phyloP scores from a whole-genome alignment of 2,888 invertebrate genomes.

The Bellardia bayeri region DNA sequence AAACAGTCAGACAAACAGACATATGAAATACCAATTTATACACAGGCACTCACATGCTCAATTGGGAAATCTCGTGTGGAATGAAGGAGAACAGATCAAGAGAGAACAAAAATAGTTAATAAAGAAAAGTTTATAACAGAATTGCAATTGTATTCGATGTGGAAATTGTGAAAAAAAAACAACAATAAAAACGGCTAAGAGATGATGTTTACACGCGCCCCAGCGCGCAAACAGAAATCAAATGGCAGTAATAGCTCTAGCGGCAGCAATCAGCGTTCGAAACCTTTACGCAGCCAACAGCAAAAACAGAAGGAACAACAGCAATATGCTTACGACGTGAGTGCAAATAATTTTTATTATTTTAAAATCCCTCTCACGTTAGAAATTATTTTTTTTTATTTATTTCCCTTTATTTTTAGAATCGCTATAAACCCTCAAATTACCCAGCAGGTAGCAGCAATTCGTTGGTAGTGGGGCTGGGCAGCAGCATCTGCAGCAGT shows the following conservation, averaged over 20 bases:
- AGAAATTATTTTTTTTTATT: neutral
- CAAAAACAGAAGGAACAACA: constrained; percentile 73
- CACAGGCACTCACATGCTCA: neutral
- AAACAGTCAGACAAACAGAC: constrained; percentile 12
- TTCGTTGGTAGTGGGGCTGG: constrained; percentile 75
- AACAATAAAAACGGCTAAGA: constrained; percentile 73
- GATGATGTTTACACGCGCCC: constrained; percentile 90
- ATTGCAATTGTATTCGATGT: constrained; percentile 16
- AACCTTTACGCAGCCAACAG: constrained; percentile 75
- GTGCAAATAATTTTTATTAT: neutral
- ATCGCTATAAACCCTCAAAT: constrained; percentile 77
- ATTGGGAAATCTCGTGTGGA: neutral
- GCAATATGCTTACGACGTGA: constrained; percentile 74
- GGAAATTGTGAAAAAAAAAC: neutral
- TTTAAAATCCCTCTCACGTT: neutral
- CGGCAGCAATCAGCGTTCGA: constrained; percentile 78
- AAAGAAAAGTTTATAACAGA: constrained; percentile 31
- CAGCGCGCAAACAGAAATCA: constrained; percentile 86
- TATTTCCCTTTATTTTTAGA: constrained; percentile 70
- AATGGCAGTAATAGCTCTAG: constrained; percentile 78
- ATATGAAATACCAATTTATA: neutral
- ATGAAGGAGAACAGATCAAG: constrained; percentile 25
- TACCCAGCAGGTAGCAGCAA: constrained; percentile 75
- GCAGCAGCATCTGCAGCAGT: constrained; percentile 70
- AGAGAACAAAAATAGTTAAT: constrained; percentile 56